Evolutionary conservation across 2,888 invertebrate genomes (phyloP).

Genomic region (Drosophila quasianomalipes): DNA sequence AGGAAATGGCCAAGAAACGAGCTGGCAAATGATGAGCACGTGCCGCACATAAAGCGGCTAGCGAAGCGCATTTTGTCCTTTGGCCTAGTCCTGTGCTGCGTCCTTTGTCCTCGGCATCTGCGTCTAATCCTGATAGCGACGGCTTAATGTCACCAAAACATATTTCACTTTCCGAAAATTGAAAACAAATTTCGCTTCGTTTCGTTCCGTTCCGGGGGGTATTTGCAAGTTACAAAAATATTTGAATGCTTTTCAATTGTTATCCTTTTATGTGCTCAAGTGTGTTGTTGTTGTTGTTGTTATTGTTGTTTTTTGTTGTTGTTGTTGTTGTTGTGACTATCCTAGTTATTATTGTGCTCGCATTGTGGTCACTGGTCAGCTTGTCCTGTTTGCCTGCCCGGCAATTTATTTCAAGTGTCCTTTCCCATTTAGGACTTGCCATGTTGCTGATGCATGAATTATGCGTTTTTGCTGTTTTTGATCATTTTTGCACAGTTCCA

Average conservation of each 20-base stretch:
- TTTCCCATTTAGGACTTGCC: constrained; percentile 47
- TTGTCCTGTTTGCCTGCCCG: constrained; percentile 36
- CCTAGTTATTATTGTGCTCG: constrained; percentile 45
- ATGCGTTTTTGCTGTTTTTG: constrained; percentile 79
- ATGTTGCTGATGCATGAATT: constrained; percentile 79
- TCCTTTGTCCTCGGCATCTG: constrained; percentile 56
- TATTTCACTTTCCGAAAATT: constrained; percentile 81
- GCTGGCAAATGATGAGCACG: constrained; percentile 76
- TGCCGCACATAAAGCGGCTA: constrained; percentile 71
- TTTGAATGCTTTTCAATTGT: constrained; percentile 58
- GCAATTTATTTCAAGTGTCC: constrained; percentile 72
- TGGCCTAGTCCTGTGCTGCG: constrained; percentile 42
- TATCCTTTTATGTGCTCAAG: constrained; percentile 67
- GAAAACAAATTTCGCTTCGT: constrained; percentile 77
- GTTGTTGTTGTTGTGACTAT: constrained; percentile 32
- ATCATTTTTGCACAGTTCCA: constrained; percentile 65
- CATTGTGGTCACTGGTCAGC: constrained; percentile 56
- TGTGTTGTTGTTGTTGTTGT: constrained; percentile 40
- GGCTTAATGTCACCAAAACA: constrained; percentile 86
- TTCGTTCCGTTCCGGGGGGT: neutral
- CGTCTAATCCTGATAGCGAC: constrained; percentile 84
- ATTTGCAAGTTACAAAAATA: constrained; percentile 64
- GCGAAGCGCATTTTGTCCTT: constrained; percentile 24
- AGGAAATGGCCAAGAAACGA: constrained; percentile 22
- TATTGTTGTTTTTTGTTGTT: constrained; percentile 27